phyloP scores from a whole-genome alignment of 2,113 vertebrate species.

The Laterallus jamaicensis region DNA sequence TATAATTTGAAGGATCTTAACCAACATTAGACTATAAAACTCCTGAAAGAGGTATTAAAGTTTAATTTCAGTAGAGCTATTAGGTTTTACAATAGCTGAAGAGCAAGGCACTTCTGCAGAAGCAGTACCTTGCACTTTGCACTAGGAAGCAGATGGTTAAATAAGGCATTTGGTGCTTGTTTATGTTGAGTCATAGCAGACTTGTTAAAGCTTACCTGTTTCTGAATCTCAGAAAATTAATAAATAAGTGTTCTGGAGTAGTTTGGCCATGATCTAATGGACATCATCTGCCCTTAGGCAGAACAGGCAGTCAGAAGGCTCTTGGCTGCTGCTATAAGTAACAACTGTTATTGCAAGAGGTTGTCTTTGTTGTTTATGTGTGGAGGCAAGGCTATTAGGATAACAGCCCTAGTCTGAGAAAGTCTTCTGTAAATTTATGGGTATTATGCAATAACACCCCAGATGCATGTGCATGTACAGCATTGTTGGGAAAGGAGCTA shows the following conservation, averaged over 20 bases:
- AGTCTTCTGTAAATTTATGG: not conserved
- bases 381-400: not conserved
- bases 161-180: not conserved
- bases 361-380: not conserved
- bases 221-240: not conserved
- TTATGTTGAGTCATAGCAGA: not conserved
- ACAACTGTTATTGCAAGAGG: not conserved
- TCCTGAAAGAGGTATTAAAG: not conserved
- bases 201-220: not conserved
- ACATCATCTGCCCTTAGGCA: not conserved
- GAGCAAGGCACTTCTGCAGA: not conserved
- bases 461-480: fast-evolving
- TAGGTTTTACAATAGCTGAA: not conserved
- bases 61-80: not conserved
- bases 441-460: not conserved
- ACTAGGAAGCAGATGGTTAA: not conserved
- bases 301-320: not conserved
- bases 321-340: not conserved
- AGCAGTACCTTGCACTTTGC: not conserved
- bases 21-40: not conserved
- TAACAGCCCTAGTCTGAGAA: not conserved
- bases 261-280: not conserved
- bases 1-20: not conserved
- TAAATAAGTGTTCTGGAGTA: not conserved
- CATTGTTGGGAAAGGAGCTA: not conserved